Evolutionary conservation across 1,140 invertebrate species (phyloP).

Genomic region (Drosophila parabipectinata): DNA sequence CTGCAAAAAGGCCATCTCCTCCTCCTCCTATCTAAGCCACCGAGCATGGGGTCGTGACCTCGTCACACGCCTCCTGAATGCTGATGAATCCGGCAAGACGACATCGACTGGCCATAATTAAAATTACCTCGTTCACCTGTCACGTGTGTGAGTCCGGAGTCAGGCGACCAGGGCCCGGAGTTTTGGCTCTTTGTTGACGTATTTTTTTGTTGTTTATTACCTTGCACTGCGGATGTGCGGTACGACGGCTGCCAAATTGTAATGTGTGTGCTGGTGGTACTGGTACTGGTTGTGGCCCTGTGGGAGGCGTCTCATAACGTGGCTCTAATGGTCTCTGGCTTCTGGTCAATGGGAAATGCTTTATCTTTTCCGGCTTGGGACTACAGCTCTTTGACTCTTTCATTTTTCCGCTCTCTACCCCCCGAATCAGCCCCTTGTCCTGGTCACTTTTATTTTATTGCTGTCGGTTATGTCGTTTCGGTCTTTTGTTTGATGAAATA

Average conservation of each 20-base stretch:
- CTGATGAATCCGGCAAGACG: constrained; percentile 67
- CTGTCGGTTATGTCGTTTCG: constrained; percentile 59
- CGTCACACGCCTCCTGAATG: constrained; percentile 52
- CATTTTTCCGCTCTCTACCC: background rate
- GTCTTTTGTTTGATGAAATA: constrained; percentile 72
- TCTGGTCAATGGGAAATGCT: constrained; percentile 35
- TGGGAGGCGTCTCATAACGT: constrained; percentile 33
- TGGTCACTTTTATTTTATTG: constrained; percentile 56
- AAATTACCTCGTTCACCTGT: constrained; percentile 81
- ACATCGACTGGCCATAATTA: constrained; percentile 76
- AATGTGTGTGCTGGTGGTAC: constrained; percentile 44
- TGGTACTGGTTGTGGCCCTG: constrained; percentile 10
- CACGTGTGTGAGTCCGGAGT: constrained; percentile 28
- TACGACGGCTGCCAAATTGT: constrained; percentile 57
- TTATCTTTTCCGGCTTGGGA: constrained; percentile 42
- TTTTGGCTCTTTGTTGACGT: constrained; percentile 80
- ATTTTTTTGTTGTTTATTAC: constrained; percentile 80
- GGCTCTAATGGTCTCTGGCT: constrained; percentile 37
- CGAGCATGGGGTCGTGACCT: background rate
- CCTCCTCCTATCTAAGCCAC: background rate
- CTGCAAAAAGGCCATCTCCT: background rate
- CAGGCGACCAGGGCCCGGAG: background rate
- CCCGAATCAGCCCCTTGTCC: background rate
- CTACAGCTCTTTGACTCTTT: background rate
- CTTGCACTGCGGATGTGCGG: constrained; percentile 78